phyloP scores from a whole-genome alignment of 2,113 vertebrate genomes.

The Meleagris gallopavo region DNA sequence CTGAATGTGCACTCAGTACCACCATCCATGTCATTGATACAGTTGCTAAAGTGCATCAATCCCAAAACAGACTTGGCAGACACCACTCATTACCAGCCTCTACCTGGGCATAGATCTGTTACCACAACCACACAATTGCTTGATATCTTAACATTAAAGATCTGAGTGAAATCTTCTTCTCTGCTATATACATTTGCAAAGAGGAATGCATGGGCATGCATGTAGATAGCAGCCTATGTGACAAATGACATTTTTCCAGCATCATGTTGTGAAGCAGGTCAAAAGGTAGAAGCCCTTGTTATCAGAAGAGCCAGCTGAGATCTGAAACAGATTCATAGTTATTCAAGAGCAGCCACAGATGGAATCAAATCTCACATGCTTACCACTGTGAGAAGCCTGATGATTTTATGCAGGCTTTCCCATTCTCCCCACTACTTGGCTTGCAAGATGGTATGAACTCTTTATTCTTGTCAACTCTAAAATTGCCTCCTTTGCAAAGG shows the following conservation, averaged over 20 bases:
- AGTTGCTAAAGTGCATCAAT: too few relatives aligned
- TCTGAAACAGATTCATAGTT: neutral
- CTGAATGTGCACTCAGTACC: too few relatives aligned
- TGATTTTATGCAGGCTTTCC: conserved; percentile 51
- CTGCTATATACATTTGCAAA: neutral
- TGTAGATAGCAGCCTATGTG: neutral
- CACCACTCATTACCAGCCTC: too few relatives aligned
- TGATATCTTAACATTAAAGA: neutral
- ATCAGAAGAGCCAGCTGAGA: neutral
- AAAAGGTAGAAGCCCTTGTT: neutral
- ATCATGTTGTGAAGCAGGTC: neutral
- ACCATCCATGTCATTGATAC: too few relatives aligned
- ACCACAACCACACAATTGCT: too few relatives aligned
- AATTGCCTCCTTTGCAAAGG: conserved; percentile 28
- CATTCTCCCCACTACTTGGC: conserved; percentile 45
- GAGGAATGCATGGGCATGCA: neutral
- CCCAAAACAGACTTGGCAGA: too few relatives aligned
- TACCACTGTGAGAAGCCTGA: neutral
- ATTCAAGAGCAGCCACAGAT: neutral
- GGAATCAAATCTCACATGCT: conserved; percentile 1
- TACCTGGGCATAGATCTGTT: too few relatives aligned
- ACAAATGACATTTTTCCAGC: neutral
- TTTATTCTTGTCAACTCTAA: conserved; percentile 35
- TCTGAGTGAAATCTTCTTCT: neutral
- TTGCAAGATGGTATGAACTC: conserved; percentile 8